A percentile compares a stretch with the other conserved stretches of the same genome.
Evolutionary conservation across 2,797 vertebrate genomes (phyloP).

Genomic region (Sebastes nivosus): DNA sequence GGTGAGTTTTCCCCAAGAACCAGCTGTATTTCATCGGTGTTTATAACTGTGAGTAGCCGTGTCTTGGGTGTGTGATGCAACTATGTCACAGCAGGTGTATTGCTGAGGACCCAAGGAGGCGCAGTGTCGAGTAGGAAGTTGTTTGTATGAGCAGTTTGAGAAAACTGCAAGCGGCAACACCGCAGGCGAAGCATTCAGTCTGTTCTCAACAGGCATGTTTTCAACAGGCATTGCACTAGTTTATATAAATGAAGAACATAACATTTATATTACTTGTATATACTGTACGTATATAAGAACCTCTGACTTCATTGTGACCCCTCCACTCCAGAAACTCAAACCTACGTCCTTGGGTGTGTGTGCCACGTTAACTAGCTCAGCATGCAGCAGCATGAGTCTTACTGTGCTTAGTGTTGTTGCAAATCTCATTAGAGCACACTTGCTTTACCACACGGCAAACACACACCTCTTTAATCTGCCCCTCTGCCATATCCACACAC

Average conservation of each 20-base stretch:
- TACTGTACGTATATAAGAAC: neutral
- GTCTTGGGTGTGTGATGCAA: too few species aligned
- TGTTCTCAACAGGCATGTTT: too few species aligned
- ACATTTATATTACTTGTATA: neutral
- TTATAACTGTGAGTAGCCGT: too few species aligned
- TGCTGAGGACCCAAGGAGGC: too few species aligned
- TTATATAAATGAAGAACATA: neutral
- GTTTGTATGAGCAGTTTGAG: too few species aligned
- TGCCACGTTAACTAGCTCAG: neutral
- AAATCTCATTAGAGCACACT: slow-evolving; percentile 34
- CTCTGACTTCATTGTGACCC: neutral
- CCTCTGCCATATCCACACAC: slow-evolving; percentile 1
- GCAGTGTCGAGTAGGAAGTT: too few species aligned
- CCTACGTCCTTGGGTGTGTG: neutral
- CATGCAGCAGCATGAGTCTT: neutral
- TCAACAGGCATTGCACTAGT: too few species aligned
- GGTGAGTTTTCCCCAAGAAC: too few species aligned
- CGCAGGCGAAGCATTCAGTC: too few species aligned
- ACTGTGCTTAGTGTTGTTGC: neutral
- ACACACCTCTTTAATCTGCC: slow-evolving; percentile 29
- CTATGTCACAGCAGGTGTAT: too few species aligned
- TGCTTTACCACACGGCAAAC: slow-evolving; percentile 19
- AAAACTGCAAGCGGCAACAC: too few species aligned
- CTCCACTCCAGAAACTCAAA: neutral
- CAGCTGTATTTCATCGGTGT: too few species aligned